Base-by-base conservation (phyloP, 2,113 vertebrate species). In the Thamnaconus septentrionalis region DNA sequence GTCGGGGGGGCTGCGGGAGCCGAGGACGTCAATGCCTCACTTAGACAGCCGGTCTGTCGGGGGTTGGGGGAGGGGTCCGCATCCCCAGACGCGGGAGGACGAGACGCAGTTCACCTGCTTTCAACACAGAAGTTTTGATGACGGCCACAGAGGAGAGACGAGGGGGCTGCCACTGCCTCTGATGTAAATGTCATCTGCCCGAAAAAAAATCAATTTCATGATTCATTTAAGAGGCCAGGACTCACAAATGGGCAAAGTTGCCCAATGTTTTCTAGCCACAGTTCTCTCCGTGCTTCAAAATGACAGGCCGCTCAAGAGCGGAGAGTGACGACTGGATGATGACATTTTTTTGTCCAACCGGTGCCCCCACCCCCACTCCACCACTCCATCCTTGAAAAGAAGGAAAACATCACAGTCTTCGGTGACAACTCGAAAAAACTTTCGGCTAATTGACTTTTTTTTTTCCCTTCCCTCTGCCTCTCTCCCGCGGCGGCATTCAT, bases 51-150 rank as follows among this genome's bases (percentile, higher is more conserved):
- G 53, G 76, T 84, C 82, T 78, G 66, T 31, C 18, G 18, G 18
- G 18, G 18, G 18, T 2, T 2, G 18, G 18, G 18, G 18, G 79
- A 71, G 80, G 73, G 84, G 65, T 11, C 79, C 9, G 39, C 44
- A 64, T 80, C 84, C 80, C 81, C 68, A 70, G 76, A 87, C 75
- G 1, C 18, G 82, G 57, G 66, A 71, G 75, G 77, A 82, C 81
- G 81, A 85, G 85, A 84, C 60, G 39, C 65, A 76, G 80, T 80
- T 88, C 82, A 85, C 84, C 80, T 87, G 80, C 75, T 77, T 86
- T 83, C 82, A 80, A 72, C 77, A 70, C 71, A 4, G 50, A 80
- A 78, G 78, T 77, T 83, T 62, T 51, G 3, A 59, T 78, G 18
- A 31, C 18, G 18, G 18, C 18, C 60, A 70, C 48, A 56, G 44